Evolutionary conservation across 2,888 invertebrate species (phyloP), one percentile per base, ranked within the genome.

Genomic region (Drosophila suboccidentalis): DNA sequence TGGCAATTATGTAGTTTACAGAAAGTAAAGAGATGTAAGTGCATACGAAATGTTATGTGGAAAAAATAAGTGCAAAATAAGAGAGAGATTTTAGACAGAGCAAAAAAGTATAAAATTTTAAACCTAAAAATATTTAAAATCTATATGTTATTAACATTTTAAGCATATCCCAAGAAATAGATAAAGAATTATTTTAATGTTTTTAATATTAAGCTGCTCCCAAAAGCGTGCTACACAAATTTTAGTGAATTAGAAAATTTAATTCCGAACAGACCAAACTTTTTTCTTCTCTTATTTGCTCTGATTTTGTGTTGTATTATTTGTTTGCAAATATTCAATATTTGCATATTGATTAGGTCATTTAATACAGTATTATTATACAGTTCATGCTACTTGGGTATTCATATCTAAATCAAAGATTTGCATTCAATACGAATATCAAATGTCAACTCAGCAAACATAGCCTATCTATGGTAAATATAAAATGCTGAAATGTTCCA

Each of bases 401-500:
- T 53, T 41, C 29, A 41, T 32, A 29, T 41, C 11, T 6, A 22
- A 47, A 19, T 32, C 51, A 11, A 32, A 15, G 41, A 60, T 19
- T 26, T 46, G 19, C 46, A 38, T 51, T 22, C 5, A 15, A 15
- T 41, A 32, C 41, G 32, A 38, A 55, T 55, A 64, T 64, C 41
- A 51, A 64, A 58, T 57, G 34, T 44, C 58, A 58, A 19, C 15
- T n/a, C 11, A 22, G 10, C 22, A 43, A 34, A 32, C 17, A 59
- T 39, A n/a, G 46, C 17, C 17, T 9, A 41, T 6, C 41, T 19
- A 34, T 34, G n/a, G n/a, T 19, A 55, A 49, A 44, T 46, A 29
- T 29, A 1, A 36, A 34, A 39, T 38, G 19, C 47, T 13, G n/a
- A 49, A 69, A 50, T 65, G 36, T 29, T 58, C 39, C 54, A 73